phyloP scores from a whole-genome alignment of 2,797 vertebrate species.

The Echeneis naucrates region DNA sequence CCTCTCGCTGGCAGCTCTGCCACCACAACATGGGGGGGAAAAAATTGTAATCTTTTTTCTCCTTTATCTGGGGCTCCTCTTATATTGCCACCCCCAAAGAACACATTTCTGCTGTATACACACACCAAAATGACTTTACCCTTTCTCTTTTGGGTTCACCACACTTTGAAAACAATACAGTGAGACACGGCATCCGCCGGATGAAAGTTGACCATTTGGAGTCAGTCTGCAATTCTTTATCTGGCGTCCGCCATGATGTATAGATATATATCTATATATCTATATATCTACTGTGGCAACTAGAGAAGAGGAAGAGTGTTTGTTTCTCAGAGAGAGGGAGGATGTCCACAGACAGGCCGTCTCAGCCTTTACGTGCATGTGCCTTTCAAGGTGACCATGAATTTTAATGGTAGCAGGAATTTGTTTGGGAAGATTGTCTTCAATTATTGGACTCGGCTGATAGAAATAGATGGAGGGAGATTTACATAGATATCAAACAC shows the following conservation, averaged over 20 bases:
- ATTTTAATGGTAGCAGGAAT: slow-evolving; percentile 79
- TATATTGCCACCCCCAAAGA: slow-evolving; percentile 79
- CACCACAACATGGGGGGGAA: slow-evolving; percentile 69
- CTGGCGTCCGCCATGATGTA: slow-evolving; percentile 53
- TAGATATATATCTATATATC: too few relatives aligned
- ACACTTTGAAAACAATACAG: slow-evolving; percentile 83
- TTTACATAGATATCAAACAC: slow-evolving; percentile 83
- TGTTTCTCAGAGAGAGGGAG: slow-evolving; percentile 64
- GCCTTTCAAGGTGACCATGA: slow-evolving; percentile 83
- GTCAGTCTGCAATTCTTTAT: slow-evolving; percentile 70
- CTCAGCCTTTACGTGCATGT: slow-evolving; percentile 66
- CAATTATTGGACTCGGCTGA: slow-evolving; percentile 78
- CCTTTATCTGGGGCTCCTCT: slow-evolving; percentile 79
- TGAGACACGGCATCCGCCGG: slow-evolving; percentile 58
- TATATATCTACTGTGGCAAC: slow-evolving; percentile 31
- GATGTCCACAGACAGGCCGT: slow-evolving; percentile 65
- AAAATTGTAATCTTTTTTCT: slow-evolving; percentile 81
- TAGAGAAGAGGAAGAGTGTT: slow-evolving; percentile 70
- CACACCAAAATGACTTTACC: slow-evolving; percentile 82
- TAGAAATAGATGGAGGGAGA: slow-evolving; percentile 79
- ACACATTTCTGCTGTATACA: slow-evolving; percentile 72
- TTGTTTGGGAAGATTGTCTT: slow-evolving; percentile 76
- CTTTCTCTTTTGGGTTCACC: slow-evolving; percentile 83
- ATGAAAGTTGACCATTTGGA: slow-evolving; percentile 85
- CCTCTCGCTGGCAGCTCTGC: slow-evolving; percentile 73